Percentiles rank a stretch among this genome's conserved stretches.
phyloP scores from a whole-genome alignment of 2,888 invertebrate genomes.

The Ferdinandea cuprea region DNA sequence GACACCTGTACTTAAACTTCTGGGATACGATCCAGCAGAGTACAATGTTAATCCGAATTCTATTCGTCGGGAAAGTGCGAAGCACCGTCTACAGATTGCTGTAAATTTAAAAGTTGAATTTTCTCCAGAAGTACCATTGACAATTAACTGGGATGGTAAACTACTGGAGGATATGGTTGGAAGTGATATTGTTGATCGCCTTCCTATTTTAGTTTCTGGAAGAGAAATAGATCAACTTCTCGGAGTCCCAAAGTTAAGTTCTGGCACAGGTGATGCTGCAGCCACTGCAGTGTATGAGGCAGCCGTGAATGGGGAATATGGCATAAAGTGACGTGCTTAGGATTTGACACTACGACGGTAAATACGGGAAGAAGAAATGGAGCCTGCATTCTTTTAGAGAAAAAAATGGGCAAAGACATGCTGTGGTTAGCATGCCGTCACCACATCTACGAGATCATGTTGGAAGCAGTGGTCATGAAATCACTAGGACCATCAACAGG shows the following conservation, averaged over 20 bases:
- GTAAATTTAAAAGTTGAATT: neutral
- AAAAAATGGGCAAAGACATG: conserved; percentile 28
- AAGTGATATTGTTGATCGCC: conserved; percentile 22
- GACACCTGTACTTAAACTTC: no score
- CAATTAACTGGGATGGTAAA: conserved; percentile 20
- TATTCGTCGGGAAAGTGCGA: no score
- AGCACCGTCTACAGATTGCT: neutral
- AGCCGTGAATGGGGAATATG: neutral
- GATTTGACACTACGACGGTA: conserved; percentile 4
- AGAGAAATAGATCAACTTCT: conserved; percentile 10
- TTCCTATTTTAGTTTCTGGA: conserved; percentile 17
- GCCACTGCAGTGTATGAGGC: neutral
- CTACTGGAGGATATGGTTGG: conserved; percentile 20
- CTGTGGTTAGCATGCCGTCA: conserved; percentile 41
- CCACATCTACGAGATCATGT: conserved; percentile 46
- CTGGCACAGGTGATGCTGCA: neutral
- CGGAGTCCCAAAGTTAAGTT: neutral
- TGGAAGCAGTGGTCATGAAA: conserved; percentile 32
- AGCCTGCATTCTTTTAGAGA: neutral
- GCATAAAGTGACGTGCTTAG: neutral
- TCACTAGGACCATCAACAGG: conserved; percentile 16
- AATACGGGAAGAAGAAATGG: conserved; percentile 1
- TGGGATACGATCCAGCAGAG: no score
- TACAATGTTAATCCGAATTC: no score
- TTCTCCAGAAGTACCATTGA: conserved; percentile 14